These are phyloP conservation scores for Eilema griseolum DNA, from an alignment of 2,888 invertebrate species.

Conservation along the genomic window DNA sequence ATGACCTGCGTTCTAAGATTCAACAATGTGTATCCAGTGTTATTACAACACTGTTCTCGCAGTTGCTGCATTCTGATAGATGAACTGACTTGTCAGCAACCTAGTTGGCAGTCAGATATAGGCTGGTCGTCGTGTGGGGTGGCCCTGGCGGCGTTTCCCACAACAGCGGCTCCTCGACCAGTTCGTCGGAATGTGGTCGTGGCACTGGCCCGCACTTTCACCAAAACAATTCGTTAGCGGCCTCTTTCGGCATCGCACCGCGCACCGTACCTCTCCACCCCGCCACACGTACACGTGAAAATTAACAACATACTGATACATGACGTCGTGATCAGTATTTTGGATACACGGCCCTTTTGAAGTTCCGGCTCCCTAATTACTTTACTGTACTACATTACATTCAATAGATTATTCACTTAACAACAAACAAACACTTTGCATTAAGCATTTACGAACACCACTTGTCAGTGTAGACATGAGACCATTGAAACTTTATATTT, in stretches of 20 bases:
- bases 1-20: conserved; percentile 17
- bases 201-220: conserved; percentile 86
- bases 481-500: background rate
- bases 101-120: conserved; percentile 65
- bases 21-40: conserved; percentile 15
- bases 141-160: conserved; percentile 86
- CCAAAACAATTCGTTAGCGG: conserved; percentile 87
- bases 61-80: conserved; percentile 12
- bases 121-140: conserved; percentile 80
- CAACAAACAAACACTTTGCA: background rate
- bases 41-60: conserved; percentile 8
- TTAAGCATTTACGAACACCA: background rate
- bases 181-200: conserved; percentile 86
- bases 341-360: conserved; percentile 69
- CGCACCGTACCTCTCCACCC: conserved; percentile 73
- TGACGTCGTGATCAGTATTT: conserved; percentile 75
- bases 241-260: conserved; percentile 85
- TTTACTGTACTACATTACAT: conserved; percentile 14
- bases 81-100: conserved; percentile 43
- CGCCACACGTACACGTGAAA: conserved; percentile 81
- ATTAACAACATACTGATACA: conserved; percentile 81
- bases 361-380: conserved; percentile 59
- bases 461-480: background rate
- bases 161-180: conserved; percentile 85
- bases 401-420: background rate